Evolutionary conservation across 2,797 vertebrate species (phyloP).

Genomic region (Macropus fuliginosus): DNA sequence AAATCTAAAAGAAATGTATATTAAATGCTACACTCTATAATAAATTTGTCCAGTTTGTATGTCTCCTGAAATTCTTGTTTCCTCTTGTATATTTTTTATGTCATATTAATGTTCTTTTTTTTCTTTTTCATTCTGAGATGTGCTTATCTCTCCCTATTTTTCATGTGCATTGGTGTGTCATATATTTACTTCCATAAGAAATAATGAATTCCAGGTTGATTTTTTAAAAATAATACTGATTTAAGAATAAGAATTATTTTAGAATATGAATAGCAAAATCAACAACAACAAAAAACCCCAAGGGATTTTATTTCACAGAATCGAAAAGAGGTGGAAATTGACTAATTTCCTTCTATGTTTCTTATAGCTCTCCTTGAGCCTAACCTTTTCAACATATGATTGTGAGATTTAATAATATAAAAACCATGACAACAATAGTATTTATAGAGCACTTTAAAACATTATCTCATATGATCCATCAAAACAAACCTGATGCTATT

Average conservation of each 20-base stretch:
- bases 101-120: neutral
- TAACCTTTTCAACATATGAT: too few relatives aligned
- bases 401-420: too few relatives aligned
- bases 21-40: too few relatives aligned
- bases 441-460: too few relatives aligned
- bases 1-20: too few relatives aligned
- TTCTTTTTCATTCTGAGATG: neutral
- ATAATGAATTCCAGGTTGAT: neutral
- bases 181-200: neutral
- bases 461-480: too few relatives aligned
- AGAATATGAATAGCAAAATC: neutral
- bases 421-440: too few relatives aligned
- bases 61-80: too few relatives aligned
- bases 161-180: neutral
- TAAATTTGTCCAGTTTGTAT: too few relatives aligned
- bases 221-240: neutral
- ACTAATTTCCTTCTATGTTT: neutral
- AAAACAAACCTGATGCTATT: too few relatives aligned
- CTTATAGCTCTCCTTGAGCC: too few relatives aligned
- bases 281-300: neutral
- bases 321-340: neutral
- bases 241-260: neutral
- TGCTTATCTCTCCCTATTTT: neutral
- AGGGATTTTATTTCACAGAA: neutral
- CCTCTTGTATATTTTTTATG: neutral